Conservation (phyloP, 2,797 vertebrate genomes). For the Xenops minutus region DNA sequence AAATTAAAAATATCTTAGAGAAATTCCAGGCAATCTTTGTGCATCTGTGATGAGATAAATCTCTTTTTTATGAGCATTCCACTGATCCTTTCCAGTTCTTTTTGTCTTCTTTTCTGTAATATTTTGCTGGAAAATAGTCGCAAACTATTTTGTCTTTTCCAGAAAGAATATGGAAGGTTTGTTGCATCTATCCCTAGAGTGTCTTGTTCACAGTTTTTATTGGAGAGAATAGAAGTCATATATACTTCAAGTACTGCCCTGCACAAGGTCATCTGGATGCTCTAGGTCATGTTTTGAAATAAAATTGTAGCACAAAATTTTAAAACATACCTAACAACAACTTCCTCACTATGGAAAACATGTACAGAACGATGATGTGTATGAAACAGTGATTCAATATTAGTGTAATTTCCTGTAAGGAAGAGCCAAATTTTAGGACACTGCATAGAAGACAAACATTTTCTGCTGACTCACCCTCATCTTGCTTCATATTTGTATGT, state of each 20-base stretch:
- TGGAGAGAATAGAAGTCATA: not conserved
- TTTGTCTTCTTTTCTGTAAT: not conserved
- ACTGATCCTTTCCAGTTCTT: not conserved
- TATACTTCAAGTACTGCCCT: not conserved
- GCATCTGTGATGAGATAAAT: not conserved
- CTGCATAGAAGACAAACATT: not conserved
- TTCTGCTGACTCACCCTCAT: constrained; percentile 5
- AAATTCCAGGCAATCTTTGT: not conserved
- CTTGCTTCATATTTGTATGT: not conserved
- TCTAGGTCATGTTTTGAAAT: not conserved
- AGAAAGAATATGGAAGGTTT: not conserved
- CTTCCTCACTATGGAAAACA: not conserved
- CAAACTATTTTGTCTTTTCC: not conserved
- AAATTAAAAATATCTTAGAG: not conserved
- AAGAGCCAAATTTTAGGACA: not conserved
- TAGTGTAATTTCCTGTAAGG: constrained; percentile 19
- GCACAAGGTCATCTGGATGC: not conserved
- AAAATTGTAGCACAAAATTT: not conserved
- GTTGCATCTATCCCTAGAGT: not conserved
- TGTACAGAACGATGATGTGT: not conserved
- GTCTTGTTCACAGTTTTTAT: not conserved
- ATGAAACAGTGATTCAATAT: not conserved
- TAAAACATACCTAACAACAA: not conserved
- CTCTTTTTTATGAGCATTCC: not conserved
- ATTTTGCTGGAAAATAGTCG: not conserved